Evolutionary conservation across 2,888 invertebrate species (phyloP), one percentile per base, ranked within the genome.

Genomic region (Thymelicus acteon): DNA sequence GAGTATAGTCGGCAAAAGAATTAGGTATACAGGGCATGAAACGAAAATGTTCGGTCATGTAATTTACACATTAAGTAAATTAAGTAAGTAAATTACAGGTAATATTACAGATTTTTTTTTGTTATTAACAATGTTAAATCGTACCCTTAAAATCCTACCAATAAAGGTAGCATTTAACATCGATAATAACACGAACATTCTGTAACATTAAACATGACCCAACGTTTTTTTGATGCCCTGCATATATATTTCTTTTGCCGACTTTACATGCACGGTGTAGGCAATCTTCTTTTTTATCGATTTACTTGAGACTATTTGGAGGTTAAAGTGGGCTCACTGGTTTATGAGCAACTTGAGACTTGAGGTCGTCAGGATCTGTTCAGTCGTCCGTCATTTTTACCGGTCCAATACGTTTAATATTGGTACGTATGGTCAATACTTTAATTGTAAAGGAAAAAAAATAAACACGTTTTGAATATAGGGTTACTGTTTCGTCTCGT

Each of bases 201-300:
- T 19, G 19, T 19, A 19, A 19, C 2, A 19, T 19, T 19, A 19
- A 19, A 19, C 19, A 19, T 19, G 19, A 19, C 19, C 19, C 1
- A 19, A 19, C 19, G 19, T 19, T 19, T 19, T 19, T n/a, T n/a
- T n/a, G n/a, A n/a, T n/a, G n/a, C n/a, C n/a, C n/a, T n/a, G n/a
- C n/a, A n/a, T n/a, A n/a, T n/a, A n/a, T n/a, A n/a, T n/a, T n/a
- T 19, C 19, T 19, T 19, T 19, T 19, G 19, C 19, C 19, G 19
- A 19, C 19, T 19, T 0, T 19, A 19, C 19, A 19, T 19, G 19
- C 19, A 19, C 0, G 6, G 39, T 64, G 60, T 70, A 70, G 70
- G 70, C 60, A 64, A 49, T 70, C 70, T 64, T 70, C 70, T 70
- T 70, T 70, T 64, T 64, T 62, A 64, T 13, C 10, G 69, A 63